Percentiles rank a stretch among this genome's conserved stretches.
Evolutionary conservation across 92 coral and sea anemone genomes (phyloP).

Genomic region (Epizoanthus ramosus): DNA sequence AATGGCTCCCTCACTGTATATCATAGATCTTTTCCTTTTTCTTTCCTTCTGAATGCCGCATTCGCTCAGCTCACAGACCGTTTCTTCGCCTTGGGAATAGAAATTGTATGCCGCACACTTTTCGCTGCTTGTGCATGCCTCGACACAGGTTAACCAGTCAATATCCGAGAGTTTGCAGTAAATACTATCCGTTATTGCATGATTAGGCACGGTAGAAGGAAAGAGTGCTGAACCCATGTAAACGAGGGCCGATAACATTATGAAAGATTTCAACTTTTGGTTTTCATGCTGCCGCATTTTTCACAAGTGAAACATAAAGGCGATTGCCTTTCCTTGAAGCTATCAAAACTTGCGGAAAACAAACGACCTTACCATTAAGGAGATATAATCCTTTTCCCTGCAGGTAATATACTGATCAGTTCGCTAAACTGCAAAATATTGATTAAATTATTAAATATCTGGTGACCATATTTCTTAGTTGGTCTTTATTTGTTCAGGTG

Average conservation of each 20-base stretch:
- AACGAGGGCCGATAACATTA: neutral
- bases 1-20: neutral
- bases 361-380: neutral
- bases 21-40: neutral
- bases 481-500: neutral
- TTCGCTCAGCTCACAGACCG: conserved; percentile 4
- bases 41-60: conserved; percentile 2
- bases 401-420: neutral
- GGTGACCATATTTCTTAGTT: neutral
- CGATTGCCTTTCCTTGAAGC: neutral
- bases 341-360: neutral
- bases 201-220: neutral
- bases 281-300: neutral
- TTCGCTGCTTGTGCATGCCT: neutral
- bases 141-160: conserved; percentile 22
- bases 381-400: neutral
- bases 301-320: neutral
- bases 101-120: conserved; percentile 15
- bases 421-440: neutral
- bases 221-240: neutral
- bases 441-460: neutral
- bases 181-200: conserved; percentile 17
- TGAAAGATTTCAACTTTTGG: neutral
- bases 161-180: neutral
- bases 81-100: neutral